Conservation (phyloP, 2,888 invertebrate species). For the Aromia moschata region DNA sequence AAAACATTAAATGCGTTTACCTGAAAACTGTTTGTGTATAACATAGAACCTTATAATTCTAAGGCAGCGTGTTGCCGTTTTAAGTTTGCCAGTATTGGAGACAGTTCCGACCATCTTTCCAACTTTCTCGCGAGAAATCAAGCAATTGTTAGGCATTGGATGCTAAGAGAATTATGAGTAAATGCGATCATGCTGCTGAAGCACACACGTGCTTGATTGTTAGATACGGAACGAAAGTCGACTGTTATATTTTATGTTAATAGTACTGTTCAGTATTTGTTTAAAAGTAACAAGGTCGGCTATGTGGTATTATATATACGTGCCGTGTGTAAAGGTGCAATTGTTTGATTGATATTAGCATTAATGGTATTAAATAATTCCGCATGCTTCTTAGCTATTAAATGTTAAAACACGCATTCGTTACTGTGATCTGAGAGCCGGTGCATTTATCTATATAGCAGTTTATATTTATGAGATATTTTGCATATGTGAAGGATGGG, state of each 20-base stretch:
- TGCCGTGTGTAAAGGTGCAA: not conserved
- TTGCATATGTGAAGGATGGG: too few relatives aligned
- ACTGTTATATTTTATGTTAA: conserved; percentile 13
- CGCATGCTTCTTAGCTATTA: not conserved
- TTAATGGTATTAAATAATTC: not conserved
- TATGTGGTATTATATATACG: not conserved
- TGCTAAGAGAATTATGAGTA: conserved; percentile 1
- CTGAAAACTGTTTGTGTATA: too few relatives aligned
- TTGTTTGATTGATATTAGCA: not conserved
- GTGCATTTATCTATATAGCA: too few relatives aligned
- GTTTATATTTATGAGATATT: too few relatives aligned
- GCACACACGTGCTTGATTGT: conserved; percentile 12
- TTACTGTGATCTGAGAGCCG: not conserved
- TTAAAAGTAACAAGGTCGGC: conserved; percentile 18
- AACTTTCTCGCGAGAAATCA: not conserved
- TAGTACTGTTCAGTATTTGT: conserved; percentile 17
- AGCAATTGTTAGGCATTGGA: conserved; percentile 14
- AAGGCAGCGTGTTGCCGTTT: too few relatives aligned
- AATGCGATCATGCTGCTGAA: conserved; percentile 8
- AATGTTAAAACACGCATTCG: not conserved
- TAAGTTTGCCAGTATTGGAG: too few relatives aligned
- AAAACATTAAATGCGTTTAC: too few relatives aligned
- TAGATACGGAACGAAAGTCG: conserved; percentile 18
- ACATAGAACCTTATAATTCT: too few relatives aligned
- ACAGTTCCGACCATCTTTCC: not conserved